Evolutionary conservation across 2,113 vertebrate genomes (phyloP).

Genomic region (Dicentrarchus labrax): DNA sequence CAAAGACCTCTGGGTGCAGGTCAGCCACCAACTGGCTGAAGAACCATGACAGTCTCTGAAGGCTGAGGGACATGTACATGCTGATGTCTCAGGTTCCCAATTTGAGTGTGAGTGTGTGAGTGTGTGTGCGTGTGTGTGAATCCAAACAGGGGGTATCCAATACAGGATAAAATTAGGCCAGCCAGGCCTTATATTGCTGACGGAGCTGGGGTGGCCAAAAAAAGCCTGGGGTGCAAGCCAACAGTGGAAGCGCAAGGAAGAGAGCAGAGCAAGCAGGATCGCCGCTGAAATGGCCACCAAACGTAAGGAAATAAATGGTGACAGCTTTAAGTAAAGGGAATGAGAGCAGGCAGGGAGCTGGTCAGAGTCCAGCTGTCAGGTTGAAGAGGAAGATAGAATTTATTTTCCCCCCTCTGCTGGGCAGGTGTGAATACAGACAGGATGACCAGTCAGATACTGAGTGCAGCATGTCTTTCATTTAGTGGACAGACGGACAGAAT

Average conservation of each 20-base stretch:
- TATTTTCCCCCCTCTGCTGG: neutral
- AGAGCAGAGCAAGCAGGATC: conserved; percentile 66
- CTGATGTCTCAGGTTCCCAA: conserved; percentile 79
- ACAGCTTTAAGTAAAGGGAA: conserved; percentile 44
- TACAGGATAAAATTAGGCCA: conserved; percentile 87
- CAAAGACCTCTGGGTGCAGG: conserved; percentile 35
- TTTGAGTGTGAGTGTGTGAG: conserved; percentile 32
- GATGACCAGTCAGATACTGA: conserved; percentile 36
- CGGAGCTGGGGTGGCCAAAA: conserved; percentile 82
- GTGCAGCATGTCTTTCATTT: conserved; percentile 53
- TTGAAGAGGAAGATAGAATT: conserved; percentile 12
- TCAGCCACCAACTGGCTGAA: conserved; percentile 43
- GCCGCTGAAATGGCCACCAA: conserved; percentile 83
- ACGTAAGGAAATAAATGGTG: conserved; percentile 78
- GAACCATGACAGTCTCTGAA: conserved; percentile 38
- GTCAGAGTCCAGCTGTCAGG: conserved; percentile 44
- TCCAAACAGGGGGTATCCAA: conserved; percentile 81
- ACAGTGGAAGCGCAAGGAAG: conserved; percentile 63
- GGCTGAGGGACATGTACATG: conserved; percentile 73
- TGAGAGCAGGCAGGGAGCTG: neutral
- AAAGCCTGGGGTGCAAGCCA: conserved; percentile 76
- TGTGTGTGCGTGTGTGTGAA: conserved; percentile 58
- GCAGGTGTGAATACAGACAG: conserved; percentile 47
- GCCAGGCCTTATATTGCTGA: conserved; percentile 83
- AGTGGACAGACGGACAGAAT: conserved; percentile 48